A percentile compares a stretch with the other conserved stretches of the same genome.
Conservation (phyloP, 2,888 invertebrate genomes). For the Lepidochrysops patricia region DNA sequence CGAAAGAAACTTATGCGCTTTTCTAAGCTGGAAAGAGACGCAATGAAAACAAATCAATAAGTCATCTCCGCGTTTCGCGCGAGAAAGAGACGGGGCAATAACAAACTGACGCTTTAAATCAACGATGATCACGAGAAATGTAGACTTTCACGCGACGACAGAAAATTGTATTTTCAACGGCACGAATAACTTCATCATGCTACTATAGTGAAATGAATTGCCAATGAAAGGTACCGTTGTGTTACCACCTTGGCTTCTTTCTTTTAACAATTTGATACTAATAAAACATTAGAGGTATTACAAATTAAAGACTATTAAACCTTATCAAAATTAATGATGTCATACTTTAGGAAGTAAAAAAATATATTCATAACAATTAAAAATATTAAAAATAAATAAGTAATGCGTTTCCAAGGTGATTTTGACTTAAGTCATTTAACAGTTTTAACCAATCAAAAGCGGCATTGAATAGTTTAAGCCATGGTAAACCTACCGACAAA, state of each 20-base stretch:
- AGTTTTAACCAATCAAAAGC: no score
- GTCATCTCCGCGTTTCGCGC: constrained; percentile 57
- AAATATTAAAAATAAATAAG: not conserved
- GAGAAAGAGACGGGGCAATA: constrained; percentile 66
- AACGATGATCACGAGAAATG: constrained; percentile 36
- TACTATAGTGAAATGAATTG: constrained; percentile 31
- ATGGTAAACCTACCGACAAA: no score
- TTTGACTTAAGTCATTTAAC: no score
- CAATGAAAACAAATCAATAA: constrained; percentile 76
- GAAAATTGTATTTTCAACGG: constrained; percentile 33
- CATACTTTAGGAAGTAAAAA: no score
- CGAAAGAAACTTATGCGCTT: constrained; percentile 50
- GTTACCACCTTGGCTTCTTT: constrained; percentile 32
- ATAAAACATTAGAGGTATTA: not conserved
- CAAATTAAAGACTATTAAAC: not conserved
- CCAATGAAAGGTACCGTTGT: constrained; percentile 39
- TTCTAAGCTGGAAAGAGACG: constrained; percentile 60
- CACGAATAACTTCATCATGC: constrained; percentile 20
- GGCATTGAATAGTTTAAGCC: no score
- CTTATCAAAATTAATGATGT: no score
- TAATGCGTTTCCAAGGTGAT: no score
- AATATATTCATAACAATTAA: no score
- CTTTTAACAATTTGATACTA: not conserved
- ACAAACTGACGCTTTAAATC: constrained; percentile 69
- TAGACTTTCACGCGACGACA: constrained; percentile 34